Evolutionary conservation across 1,140 invertebrate species (phyloP).

Genomic region (Adelges cooleyi): DNA sequence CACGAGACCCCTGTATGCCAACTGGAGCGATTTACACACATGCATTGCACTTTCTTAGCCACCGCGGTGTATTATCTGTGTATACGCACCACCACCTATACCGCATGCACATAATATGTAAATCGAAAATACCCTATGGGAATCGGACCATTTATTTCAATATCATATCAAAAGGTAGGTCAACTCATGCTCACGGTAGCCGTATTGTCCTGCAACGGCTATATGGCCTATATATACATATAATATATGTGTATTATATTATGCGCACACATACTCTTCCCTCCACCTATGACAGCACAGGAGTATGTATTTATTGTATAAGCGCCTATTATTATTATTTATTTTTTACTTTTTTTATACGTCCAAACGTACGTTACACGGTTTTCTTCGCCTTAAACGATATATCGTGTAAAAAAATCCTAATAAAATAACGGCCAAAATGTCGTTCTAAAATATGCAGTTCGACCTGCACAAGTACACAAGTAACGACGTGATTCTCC

Average conservation of each 20-base stretch:
- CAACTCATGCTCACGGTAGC: neutral
- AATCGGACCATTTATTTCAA: slow-evolving; percentile 28
- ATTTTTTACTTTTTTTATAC: slow-evolving; percentile 2
- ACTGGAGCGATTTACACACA: slow-evolving; percentile 24
- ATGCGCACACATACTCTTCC: too few relatives aligned
- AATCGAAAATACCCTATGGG: slow-evolving; percentile 22
- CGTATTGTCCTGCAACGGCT: slow-evolving; percentile 1
- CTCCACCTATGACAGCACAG: too few relatives aligned
- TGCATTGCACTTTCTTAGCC: slow-evolving; percentile 5
- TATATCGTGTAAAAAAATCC: neutral
- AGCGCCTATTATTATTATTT: too few relatives aligned
- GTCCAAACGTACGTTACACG: slow-evolving; percentile 17
- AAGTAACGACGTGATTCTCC: too few relatives aligned
- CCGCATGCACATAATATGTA: slow-evolving; percentile 1
- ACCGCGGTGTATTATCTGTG: neutral
- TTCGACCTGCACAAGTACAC: too few relatives aligned
- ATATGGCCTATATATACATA: too few relatives aligned
- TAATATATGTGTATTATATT: too few relatives aligned
- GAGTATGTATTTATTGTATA: too few relatives aligned
- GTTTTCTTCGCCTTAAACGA: neutral
- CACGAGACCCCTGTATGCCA: slow-evolving; percentile 16
- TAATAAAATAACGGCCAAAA: slow-evolving; percentile 13
- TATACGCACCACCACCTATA: neutral
- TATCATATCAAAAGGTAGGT: slow-evolving; percentile 26
- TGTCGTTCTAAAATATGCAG: neutral